These are phyloP conservation scores for Pelodiscus sinensis DNA, from an alignment of 2,113 vertebrate genomes.

Conservation along the genomic window DNA sequence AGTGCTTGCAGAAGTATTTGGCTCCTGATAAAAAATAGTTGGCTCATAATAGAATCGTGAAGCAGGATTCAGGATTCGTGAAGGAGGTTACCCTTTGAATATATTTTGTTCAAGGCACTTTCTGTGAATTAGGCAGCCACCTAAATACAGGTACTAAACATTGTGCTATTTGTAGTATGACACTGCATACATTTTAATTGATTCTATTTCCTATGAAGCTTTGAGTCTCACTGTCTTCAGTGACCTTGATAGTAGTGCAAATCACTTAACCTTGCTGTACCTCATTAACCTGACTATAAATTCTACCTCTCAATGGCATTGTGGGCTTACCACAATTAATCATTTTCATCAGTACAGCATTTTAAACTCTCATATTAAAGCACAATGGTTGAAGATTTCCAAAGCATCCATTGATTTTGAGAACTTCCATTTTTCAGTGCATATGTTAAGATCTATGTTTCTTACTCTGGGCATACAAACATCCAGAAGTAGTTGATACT, in stretches of 20 bases:
- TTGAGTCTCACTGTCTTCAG: background rate
- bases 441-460: background rate
- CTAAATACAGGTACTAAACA: background rate
- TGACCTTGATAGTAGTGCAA: background rate
- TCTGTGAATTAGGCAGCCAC: background rate
- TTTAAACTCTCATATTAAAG: background rate
- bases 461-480: background rate
- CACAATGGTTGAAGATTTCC: background rate
- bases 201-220: background rate
- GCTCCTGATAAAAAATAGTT: background rate
- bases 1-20: background rate
- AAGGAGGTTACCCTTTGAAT: background rate
- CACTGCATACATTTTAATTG: background rate
- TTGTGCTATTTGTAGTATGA: background rate
- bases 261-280: background rate
- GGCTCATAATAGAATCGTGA: background rate
- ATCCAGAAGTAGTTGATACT: background rate
- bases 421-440: background rate
- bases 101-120: background rate
- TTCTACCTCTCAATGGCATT: background rate
- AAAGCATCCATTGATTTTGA: background rate
- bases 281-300: background rate
- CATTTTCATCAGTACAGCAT: background rate
- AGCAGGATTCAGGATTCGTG: background rate
- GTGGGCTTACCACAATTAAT: background rate